Percentiles rank a stretch among this genome's conserved stretches.
Conservation (phyloP, 2,113 vertebrate species). For the Phylloscopus trochilus region DNA sequence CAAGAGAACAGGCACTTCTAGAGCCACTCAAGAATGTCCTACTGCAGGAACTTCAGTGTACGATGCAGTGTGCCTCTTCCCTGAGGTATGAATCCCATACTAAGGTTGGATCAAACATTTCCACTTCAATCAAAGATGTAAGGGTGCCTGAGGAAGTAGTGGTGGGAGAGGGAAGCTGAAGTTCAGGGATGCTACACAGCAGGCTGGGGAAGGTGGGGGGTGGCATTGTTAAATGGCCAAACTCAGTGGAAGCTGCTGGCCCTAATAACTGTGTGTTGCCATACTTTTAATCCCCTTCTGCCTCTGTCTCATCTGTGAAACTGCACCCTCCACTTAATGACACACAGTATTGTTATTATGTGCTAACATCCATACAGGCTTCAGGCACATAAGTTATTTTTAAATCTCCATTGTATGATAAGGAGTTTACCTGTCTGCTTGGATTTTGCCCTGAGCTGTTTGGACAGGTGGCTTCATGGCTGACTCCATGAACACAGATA, state of each 20-base stretch:
- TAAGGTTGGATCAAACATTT: neutral
- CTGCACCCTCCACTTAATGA: neutral
- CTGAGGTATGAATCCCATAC: neutral
- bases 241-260: neutral
- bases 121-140: neutral
- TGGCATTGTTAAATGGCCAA: neutral
- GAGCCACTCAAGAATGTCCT: neutral
- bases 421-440: neutral
- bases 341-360: neutral
- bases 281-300: neutral
- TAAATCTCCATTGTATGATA: neutral
- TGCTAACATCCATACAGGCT: neutral
- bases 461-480: neutral
- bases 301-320: neutral
- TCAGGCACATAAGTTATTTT: neutral
- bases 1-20: neutral
- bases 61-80: neutral
- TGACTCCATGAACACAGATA: neutral
- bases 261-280: neutral
- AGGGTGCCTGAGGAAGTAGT: neutral
- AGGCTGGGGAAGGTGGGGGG: neutral
- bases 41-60: neutral
- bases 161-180: neutral
- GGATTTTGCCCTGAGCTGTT: neutral
- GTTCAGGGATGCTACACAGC: neutral